Conservation (phyloP, 2,797 vertebrate genomes). For the Cephalopachus bancanus region DNA sequence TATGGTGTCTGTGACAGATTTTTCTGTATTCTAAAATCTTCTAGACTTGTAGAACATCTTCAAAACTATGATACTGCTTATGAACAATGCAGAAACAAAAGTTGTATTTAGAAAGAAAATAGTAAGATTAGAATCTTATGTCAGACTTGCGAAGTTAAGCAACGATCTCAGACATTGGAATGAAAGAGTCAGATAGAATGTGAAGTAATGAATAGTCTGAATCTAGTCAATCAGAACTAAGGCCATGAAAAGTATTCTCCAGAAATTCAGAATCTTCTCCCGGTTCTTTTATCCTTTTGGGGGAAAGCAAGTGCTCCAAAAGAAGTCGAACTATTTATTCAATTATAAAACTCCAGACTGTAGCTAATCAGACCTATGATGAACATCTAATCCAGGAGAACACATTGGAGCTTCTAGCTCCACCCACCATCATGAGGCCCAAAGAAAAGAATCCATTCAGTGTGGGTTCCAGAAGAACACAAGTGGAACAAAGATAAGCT, state of each 20-base stretch:
- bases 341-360: neutral
- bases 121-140: neutral
- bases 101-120: neutral
- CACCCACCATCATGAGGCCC: neutral
- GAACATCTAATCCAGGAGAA: neutral
- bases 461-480: neutral
- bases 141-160: neutral
- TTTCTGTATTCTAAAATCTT: neutral
- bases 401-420: neutral
- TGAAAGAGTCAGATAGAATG: neutral
- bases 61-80: neutral
- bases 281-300: neutral
- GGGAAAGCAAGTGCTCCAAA: rapidly evolving
- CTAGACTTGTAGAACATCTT: neutral
- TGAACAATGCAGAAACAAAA: neutral
- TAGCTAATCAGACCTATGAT: neutral
- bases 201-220: neutral
- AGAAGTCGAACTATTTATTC: neutral
- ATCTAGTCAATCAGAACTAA: neutral
- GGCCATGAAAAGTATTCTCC: neutral
- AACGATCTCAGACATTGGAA: neutral
- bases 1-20: neutral
- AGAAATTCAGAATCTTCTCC: neutral
- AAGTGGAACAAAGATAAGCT: no score
- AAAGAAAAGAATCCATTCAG: neutral